Conservation (phyloP, 2,888 invertebrate species). For the Phytoseiulus persimilis region DNA sequence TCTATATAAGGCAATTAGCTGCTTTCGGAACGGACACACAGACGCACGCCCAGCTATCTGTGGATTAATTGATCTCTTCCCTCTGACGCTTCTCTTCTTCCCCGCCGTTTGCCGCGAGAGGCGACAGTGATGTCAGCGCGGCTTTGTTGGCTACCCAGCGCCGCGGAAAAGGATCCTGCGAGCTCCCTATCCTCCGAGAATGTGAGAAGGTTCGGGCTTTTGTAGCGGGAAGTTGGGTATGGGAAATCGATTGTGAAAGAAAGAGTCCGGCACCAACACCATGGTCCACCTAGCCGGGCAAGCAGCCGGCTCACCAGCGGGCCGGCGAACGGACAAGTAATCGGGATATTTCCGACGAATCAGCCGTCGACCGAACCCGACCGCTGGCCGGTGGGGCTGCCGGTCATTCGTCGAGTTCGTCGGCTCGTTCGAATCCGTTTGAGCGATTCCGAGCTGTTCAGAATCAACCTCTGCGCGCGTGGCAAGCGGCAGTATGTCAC, state of each 20-base stretch:
- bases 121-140: neutral
- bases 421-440: neutral
- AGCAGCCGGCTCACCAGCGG: neutral
- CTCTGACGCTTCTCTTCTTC: neutral
- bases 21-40: neutral
- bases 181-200: neutral
- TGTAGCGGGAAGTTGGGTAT: neutral
- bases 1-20: conserved; percentile 5
- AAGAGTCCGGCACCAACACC: neutral
- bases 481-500: neutral
- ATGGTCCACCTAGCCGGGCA: neutral
- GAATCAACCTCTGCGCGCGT: neutral
- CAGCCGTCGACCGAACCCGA: neutral
- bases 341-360: neutral
- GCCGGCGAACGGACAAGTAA: neutral
- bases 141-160: neutral
- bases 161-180: too few relatives aligned
- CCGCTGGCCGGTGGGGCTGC: neutral
- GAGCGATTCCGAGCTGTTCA: neutral
- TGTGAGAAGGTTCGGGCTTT: neutral
- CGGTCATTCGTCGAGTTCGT: neutral
- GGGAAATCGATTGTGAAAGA: neutral
- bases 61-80: neutral
- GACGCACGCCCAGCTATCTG: neutral
- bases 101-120: neutral